Evolutionary conservation across 53 echinoderm and acorn worm species (phyloP), one percentile per base, ranked within the genome.

Genomic region (Stichopus horrens): DNA sequence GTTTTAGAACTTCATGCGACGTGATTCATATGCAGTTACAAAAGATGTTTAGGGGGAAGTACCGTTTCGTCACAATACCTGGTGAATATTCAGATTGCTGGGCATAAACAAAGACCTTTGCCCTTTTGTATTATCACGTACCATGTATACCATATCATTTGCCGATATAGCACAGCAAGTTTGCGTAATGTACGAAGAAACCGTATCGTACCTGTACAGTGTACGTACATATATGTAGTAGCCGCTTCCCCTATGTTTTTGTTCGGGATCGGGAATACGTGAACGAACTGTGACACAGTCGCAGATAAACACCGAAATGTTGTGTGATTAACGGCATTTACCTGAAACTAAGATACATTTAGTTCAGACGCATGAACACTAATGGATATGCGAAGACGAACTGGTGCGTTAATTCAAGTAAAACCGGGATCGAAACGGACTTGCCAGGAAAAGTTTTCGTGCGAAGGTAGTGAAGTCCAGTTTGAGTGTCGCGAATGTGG

Each of bases 371-470:
- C 65, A 58, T 60, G 22, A 18, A 52, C 51, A 85, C 85, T 75
- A 74, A 87, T 87, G 87, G 87, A 87, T 87, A 75, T 87, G 20
- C 71, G 87, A 87, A 54, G 87, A 56, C 71, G 87, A 74, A 74
- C 87, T 55, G 87, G 87, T 9, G 9, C 74, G 54, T 74, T 55
- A 7, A 58, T 87, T 82, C 93, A 94, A n/a, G 88, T 75, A 9
- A 92, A 83, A 88, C 53, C 88, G 14, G 90, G 93, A 88, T 97
- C 97, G 20, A 95, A 94, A 92, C 89, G 96, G 23, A 65, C 95
- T 82, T 97, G 97, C 77, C 94, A 97, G 66, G 97, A 97, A 67
- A 88, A 92, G 86, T 95, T 95, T 63, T 88, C 88, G 21, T 97
- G 97, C 76, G 93, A 89, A 90, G 95, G 97, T 14, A 86, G 89